Evolutionary conservation across 2,797 vertebrate species (phyloP).

Genomic region (Sternotherus odoratus): DNA sequence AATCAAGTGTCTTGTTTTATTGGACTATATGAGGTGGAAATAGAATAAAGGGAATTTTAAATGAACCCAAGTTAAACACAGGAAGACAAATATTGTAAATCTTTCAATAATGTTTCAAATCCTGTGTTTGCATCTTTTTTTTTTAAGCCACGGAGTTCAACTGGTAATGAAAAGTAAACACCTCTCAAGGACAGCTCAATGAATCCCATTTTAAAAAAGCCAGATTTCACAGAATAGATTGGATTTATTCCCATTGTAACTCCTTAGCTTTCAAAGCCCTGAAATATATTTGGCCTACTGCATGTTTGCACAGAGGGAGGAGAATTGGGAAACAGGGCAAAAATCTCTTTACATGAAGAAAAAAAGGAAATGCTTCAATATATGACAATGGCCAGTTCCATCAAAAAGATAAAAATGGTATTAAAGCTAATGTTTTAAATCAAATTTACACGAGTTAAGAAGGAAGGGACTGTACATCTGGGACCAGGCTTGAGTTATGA

Average conservation of each 20-base stretch:
- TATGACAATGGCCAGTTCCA: background rate
- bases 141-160: background rate
- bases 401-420: background rate
- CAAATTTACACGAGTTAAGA: too few relatives aligned
- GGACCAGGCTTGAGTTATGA: too few relatives aligned
- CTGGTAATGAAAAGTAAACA: conserved; percentile 29
- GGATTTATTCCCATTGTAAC: background rate
- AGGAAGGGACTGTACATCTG: too few relatives aligned
- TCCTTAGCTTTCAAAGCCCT: conserved; percentile 14
- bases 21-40: conserved; percentile 26
- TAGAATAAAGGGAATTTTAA: conserved; percentile 34
- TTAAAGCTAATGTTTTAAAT: too few relatives aligned
- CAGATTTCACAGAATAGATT: background rate
- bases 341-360: background rate
- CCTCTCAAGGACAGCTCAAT: background rate
- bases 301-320: background rate
- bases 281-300: background rate
- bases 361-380: background rate
- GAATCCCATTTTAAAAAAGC: conserved; percentile 20
- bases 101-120: conserved; percentile 21
- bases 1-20: conserved; percentile 7
- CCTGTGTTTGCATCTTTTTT: background rate
- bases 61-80: conserved; percentile 33
- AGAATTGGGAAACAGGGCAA: background rate
- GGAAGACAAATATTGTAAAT: conserved; percentile 49